phyloP scores from a whole-genome alignment of 2,888 invertebrate species.

The Agriopis marginaria region DNA sequence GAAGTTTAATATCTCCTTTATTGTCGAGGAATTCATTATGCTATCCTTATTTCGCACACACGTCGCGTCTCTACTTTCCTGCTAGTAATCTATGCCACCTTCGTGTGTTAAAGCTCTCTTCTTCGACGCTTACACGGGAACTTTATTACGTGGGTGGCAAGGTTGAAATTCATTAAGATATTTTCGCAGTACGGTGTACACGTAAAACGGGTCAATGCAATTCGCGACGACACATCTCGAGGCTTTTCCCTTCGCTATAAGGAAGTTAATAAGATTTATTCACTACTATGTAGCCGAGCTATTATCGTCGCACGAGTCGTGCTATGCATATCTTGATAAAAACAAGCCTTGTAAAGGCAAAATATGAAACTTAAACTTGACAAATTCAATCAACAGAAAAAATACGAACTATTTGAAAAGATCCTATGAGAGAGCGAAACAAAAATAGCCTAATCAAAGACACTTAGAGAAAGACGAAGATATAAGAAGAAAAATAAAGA shows the following conservation, averaged over 20 bases:
- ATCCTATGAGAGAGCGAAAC: no score
- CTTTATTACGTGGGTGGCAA: conserved; percentile 35
- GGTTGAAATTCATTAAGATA: conserved; percentile 35
- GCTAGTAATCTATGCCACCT: conserved; percentile 38
- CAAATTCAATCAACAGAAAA: not conserved
- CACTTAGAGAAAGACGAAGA: no score
- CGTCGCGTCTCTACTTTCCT: conserved; percentile 32
- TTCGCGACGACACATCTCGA: conserved; percentile 61
- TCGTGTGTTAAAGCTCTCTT: conserved; percentile 28
- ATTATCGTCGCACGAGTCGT: conserved; percentile 36
- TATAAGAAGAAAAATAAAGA: no score
- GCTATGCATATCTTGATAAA: conserved; percentile 36
- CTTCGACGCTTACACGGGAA: conserved; percentile 9
- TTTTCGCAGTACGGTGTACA: conserved; percentile 37
- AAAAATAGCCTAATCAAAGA: no score
- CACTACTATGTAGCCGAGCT: conserved; percentile 40
- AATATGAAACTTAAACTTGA: not conserved
- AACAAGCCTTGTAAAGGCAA: conserved; percentile 4
- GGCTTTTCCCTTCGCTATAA: conserved; percentile 67
- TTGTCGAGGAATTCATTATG: conserved; percentile 17
- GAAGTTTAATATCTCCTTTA: conserved; percentile 1
- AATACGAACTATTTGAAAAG: not conserved
- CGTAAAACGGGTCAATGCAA: conserved; percentile 73
- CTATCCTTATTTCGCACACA: conserved; percentile 32
- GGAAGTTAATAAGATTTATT: conserved; percentile 64